phyloP scores from a whole-genome alignment of 1,140 invertebrate genomes.

The Idris sp. region DNA sequence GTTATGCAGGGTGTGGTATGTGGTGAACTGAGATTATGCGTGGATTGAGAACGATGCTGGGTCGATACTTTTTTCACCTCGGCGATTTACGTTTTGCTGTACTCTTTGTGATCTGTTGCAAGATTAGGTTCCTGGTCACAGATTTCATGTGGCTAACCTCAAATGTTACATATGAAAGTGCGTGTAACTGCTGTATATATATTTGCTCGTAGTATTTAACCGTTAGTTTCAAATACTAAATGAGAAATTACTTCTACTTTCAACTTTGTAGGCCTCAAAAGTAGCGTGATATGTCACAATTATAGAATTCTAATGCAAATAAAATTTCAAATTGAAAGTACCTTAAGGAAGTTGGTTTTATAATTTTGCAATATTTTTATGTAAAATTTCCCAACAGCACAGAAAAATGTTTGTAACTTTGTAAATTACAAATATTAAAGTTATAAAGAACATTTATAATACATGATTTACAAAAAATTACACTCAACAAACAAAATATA shows the following conservation, averaged over 20 bases:
- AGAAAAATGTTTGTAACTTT: too few species aligned
- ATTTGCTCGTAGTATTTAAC: neutral
- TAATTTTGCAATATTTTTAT: too few species aligned
- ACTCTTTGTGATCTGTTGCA: slow-evolving; percentile 47
- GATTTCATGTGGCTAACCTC: slow-evolving; percentile 25
- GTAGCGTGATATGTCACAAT: slow-evolving; percentile 37
- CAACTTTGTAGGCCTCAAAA: slow-evolving; percentile 15
- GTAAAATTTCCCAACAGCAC: too few species aligned
- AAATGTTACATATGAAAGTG: too few species aligned
- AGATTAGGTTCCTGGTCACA: slow-evolving; percentile 47
- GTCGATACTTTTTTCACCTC: slow-evolving; percentile 72
- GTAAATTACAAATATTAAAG: too few species aligned
- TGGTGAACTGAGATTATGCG: slow-evolving; percentile 62
- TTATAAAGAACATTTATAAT: too few species aligned
- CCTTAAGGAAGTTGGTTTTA: too few species aligned
- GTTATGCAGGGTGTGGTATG: slow-evolving; percentile 30
- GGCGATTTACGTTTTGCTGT: slow-evolving; percentile 58
- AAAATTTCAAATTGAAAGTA: too few species aligned
- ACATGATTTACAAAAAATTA: too few species aligned
- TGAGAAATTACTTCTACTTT: slow-evolving; percentile 56
- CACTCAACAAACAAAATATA: too few species aligned
- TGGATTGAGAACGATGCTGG: slow-evolving; percentile 56
- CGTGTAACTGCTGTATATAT: too few species aligned
- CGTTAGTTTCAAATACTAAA: slow-evolving; percentile 22
- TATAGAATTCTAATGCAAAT: too few species aligned